These are phyloP conservation scores for Ephestia elutella DNA, from an alignment of 1,140 invertebrate genomes.

Conservation along the genomic window DNA sequence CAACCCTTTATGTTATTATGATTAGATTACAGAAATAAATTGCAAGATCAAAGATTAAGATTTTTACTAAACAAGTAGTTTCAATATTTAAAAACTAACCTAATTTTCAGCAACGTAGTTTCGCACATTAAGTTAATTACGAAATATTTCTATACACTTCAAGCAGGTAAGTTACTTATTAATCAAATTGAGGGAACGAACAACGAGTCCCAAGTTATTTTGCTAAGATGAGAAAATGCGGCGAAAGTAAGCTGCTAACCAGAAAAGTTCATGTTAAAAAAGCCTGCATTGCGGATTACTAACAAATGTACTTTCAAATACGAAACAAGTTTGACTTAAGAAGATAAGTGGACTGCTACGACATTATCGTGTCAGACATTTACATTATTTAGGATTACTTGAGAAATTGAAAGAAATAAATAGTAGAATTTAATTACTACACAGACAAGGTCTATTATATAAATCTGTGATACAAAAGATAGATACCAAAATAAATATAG, in stretches of 20 bases:
- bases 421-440: too few species aligned
- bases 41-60: too few species aligned
- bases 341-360: not conserved
- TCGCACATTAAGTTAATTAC: not conserved
- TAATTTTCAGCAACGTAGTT: conserved; percentile 4
- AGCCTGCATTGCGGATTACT: conserved; percentile 1
- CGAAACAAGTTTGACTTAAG: not conserved
- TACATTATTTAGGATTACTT: too few species aligned
- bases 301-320: not conserved
- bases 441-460: too few species aligned
- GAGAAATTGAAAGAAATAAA: too few species aligned
- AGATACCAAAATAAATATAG: too few species aligned
- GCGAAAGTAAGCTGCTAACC: not conserved
- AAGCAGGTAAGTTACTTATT: not conserved
- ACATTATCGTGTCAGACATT: too few species aligned
- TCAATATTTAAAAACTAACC: too few species aligned
- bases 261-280: conserved; percentile 2
- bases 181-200: not conserved
- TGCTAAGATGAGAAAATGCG: not conserved
- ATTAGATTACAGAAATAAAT: too few species aligned
- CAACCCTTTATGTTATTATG: too few species aligned
- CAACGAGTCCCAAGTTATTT: not conserved
- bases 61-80: too few species aligned
- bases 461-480: too few species aligned
- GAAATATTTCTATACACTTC: not conserved